Percentiles rank a stretch among this genome's conserved stretches.
Evolutionary conservation across 2,113 vertebrate species (phyloP).

Genomic region (Eonycteris spelaea): DNA sequence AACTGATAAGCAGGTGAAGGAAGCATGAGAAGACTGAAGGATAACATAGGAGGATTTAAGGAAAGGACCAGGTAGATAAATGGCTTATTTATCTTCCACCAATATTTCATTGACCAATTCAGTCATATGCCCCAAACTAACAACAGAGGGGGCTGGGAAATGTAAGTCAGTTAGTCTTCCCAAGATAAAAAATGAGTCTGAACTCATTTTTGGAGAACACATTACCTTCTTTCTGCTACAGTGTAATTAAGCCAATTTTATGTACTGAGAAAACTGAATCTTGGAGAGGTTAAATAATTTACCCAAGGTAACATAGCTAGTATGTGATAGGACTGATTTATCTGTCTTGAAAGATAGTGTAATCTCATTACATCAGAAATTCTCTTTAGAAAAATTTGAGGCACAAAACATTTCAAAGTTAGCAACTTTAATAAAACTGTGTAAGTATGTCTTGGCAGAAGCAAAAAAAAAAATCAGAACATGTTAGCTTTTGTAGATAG

Average conservation of each 20-base stretch:
- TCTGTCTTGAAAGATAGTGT: neutral
- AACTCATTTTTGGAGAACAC: neutral
- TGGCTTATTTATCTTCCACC: neutral
- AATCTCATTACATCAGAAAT: neutral
- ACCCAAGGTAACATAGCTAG: neutral
- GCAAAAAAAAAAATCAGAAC: neutral
- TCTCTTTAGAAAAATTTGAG: neutral
- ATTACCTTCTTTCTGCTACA: neutral
- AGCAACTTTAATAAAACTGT: constrained; percentile 23
- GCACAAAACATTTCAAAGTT: constrained; percentile 28
- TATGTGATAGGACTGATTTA: neutral
- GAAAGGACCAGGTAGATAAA: neutral
- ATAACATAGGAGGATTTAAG: neutral
- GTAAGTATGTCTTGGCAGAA: constrained; percentile 12
- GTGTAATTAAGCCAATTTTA: neutral
- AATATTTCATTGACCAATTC: neutral
- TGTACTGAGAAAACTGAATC: neutral
- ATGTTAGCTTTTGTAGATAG: constrained; percentile 42
- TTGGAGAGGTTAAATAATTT: constrained; percentile 13
- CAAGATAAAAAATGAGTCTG: neutral
- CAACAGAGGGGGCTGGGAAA: neutral
- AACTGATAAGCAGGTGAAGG: neutral
- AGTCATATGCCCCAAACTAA: neutral
- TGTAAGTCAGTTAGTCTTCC: neutral
- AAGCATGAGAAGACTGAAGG: neutral